A percentile compares a stretch with the other conserved stretches of the same genome.
Evolutionary conservation across 2,888 invertebrate genomes (phyloP).

Genomic region (Marasmarcha lunaedactyla): DNA sequence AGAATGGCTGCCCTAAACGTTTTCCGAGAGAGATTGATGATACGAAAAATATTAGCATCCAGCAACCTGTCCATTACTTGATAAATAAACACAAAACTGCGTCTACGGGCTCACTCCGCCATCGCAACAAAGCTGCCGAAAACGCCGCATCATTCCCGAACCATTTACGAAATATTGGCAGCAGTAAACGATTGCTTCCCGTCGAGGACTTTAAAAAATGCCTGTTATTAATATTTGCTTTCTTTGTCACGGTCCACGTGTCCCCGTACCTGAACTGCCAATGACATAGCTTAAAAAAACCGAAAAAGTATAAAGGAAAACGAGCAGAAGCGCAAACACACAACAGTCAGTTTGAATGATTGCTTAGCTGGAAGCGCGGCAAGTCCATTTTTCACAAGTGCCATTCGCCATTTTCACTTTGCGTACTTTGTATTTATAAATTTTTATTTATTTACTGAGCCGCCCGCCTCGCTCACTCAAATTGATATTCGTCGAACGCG

Average conservation of each 20-base stretch:
- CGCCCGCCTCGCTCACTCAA: conserved; percentile 42
- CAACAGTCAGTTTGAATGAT: conserved; percentile 70
- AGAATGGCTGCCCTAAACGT: too few species aligned
- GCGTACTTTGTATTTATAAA: conserved; percentile 58
- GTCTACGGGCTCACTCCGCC: conserved; percentile 40
- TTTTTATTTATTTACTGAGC: conserved; percentile 60
- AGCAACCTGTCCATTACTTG: conserved; percentile 58
- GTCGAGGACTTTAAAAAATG: conserved; percentile 62
- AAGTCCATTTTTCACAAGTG: conserved; percentile 72
- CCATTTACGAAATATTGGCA: conserved; percentile 70
- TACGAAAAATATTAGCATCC: conserved; percentile 20
- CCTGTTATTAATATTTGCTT: conserved; percentile 67
- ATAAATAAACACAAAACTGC: conserved; percentile 56
- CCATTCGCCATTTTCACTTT: conserved; percentile 67
- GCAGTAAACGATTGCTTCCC: conserved; percentile 52
- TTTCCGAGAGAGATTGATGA: conserved; percentile 2
- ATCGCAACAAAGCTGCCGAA: conserved; percentile 41
- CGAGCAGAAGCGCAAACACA: conserved; percentile 67
- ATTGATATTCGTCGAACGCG: conserved; percentile 64
- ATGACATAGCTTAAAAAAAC: conserved; percentile 60
- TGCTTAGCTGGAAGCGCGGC: conserved; percentile 69
- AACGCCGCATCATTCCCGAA: conserved; percentile 62
- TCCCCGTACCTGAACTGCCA: conserved; percentile 66
- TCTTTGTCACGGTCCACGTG: conserved; percentile 65
- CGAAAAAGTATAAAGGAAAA: conserved; percentile 56